Base-by-base conservation (phyloP, 2,113 vertebrate genomes). In the Scopus umbretta region DNA sequence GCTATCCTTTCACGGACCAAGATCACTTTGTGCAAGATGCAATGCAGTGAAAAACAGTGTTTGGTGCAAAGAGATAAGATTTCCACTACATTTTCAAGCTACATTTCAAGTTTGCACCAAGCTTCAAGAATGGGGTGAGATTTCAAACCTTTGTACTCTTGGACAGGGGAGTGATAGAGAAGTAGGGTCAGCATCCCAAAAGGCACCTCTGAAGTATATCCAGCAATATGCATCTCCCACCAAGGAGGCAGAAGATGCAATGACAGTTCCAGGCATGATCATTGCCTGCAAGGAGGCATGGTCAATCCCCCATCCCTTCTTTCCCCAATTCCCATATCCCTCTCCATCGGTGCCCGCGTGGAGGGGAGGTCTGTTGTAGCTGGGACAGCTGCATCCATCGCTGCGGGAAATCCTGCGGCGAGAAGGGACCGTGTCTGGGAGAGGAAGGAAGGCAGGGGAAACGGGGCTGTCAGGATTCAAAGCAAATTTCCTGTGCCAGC, bases 251-350 rank as follows among this genome's bases (percentile, higher is more conserved):
- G 70, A 45, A 71, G 76, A 36, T 5, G 56, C 29, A 30, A 13
- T 0, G 5, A 30, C 32, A 74, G 23, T 16, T 36, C 56, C 1
- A 1, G 63, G 43, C 23, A 38, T 4, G 36, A 66, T 29, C 30
- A 42, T 9, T 12, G 16, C 42, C 59, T 29, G 29, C 61, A n/a
- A 40, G 53, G 40, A 43, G 19, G 16, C 22, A 27, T 6, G 26
- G 5, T 38, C 26, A 43, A 7, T 56, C 11, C 53, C 13, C 38
- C 29, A n/a, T 10, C 61, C 19, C 13, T 68, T 34, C 65, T 61
- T 59, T 4, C 6, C 75, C 30, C 1, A 0, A 0, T 21, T 40
- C 49, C 70, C 1, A 0, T 3, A 5, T 53, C 67, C 63, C 21
- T 58, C 23, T 66, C 55, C 38, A 27, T 14, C 5, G 0, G 30